Evolutionary conservation across 2,797 vertebrate genomes (phyloP).

Genomic region (Pipistrellus pipistrellus): DNA sequence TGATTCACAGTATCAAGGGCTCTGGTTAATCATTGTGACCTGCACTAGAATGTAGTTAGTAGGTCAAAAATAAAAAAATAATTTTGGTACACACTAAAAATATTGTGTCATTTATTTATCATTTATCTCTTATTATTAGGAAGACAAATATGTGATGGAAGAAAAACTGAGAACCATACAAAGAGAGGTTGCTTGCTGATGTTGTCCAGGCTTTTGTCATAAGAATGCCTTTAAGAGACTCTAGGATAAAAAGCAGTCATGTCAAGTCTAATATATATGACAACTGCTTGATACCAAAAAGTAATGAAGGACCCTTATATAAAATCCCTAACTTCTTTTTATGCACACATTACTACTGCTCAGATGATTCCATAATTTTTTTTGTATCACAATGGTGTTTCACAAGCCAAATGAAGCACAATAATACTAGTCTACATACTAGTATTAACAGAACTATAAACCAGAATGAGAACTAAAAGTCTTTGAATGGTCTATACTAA

Average conservation of each 20-base stretch:
- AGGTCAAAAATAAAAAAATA: constrained; percentile 15
- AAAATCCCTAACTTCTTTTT: background rate
- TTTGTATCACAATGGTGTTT: background rate
- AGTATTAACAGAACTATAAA: background rate
- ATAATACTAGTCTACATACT: background rate
- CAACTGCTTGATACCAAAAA: background rate
- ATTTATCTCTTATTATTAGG: background rate
- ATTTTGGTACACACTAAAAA: background rate
- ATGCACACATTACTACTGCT: background rate
- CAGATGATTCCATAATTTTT: background rate
- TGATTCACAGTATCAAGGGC: background rate
- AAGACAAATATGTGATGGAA: background rate
- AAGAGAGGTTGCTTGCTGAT: background rate
- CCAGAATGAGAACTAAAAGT: constrained; percentile 27
- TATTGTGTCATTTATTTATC: background rate
- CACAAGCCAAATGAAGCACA: background rate
- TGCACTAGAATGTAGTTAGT: background rate
- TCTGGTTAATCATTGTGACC: background rate
- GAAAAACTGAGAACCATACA: background rate
- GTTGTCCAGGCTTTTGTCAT: background rate
- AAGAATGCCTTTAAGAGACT: background rate
- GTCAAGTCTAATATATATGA: background rate
- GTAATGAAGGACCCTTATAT: background rate
- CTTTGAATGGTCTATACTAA: constrained; percentile 2
- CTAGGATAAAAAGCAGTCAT: background rate